Percentiles rank a stretch among this genome's conserved stretches.
Evolutionary conservation across 2,888 invertebrate species (phyloP).

Genomic region (Nasonovia ribisnigri): DNA sequence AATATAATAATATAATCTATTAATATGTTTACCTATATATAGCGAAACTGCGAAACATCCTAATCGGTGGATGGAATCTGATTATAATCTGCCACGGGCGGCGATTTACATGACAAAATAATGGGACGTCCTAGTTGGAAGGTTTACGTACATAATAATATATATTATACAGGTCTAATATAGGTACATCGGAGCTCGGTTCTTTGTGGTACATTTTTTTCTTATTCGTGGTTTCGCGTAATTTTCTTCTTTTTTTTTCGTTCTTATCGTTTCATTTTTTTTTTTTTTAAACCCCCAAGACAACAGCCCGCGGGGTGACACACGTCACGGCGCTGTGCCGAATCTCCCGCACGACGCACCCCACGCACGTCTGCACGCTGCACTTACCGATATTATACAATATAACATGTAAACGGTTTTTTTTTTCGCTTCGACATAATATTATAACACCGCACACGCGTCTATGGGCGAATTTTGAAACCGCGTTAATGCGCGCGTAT

Average conservation of each 20-base stretch:
- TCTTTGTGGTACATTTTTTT: constrained; percentile 45
- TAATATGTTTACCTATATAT: no score
- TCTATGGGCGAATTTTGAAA: constrained; percentile 44
- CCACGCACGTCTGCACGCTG: not conserved
- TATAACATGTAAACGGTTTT: not conserved
- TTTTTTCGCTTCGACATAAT: not conserved
- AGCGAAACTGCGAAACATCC: constrained; percentile 23
- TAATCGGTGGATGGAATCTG: constrained; percentile 53
- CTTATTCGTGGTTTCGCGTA: constrained; percentile 33
- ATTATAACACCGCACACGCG: not conserved
- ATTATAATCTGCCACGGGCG: constrained; percentile 40
- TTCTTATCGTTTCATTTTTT: not conserved
- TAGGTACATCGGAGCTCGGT: not conserved
- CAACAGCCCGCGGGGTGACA: constrained; percentile 26
- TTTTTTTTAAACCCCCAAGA: constrained; percentile 22
- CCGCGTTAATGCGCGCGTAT: constrained; percentile 47
- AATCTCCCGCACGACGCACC: not conserved
- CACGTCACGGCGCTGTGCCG: constrained; percentile 5
- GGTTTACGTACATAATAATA: not conserved
- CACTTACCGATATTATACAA: not conserved
- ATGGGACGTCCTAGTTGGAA: constrained; percentile 36
- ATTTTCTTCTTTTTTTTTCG: constrained; percentile 25
- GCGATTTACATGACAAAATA: constrained; percentile 62
- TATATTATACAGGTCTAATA: not conserved
- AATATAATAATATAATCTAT: no score